Base-by-base conservation (phyloP, 2,888 invertebrate species). In the Dione vanillae region DNA sequence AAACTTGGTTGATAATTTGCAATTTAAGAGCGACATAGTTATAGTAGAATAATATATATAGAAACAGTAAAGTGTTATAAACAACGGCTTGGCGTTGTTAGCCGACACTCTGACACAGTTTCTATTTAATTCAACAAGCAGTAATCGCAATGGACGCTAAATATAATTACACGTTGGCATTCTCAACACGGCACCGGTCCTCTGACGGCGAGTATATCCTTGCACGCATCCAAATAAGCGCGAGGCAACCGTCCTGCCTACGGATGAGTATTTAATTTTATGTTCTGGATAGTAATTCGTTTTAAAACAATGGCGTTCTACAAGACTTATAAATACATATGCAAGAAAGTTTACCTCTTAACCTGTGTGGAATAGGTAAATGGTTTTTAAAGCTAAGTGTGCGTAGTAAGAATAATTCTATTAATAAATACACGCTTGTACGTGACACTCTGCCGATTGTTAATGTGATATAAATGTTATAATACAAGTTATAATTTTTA, bases 161-260 rank as follows among this genome's bases (percentile, higher is more conserved):
- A 89, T 87, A 88, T 90, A 89, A 88, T 85, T 85, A 83, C 78
- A 76, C 82, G 87, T 92, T 92, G 87, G 83, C 83, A 92, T 90
- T 87, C 90, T 77, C 75, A 71, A 73, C 83, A 80, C 84, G 82
- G 75, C 81, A 78, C 75, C 80, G 78, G 79, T 80, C 81, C 82
- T 80, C 83, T 80, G 82, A 80, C 85, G 83, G 78, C 82, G 80
- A 78, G 80, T 70, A 76, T 80, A 78, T 83, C 84, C 86, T 82
- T 80, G 77, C 81, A 80, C 85, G 91, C 91, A 92, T 91, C 87
- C 84, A 82, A 91, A 91, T 89, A 85, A 87, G 87, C 82, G 76
- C 74, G 79, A 77, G 80, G 79, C 82, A 81, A 84, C 83, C 81
- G 80, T 77, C 78, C 81, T 77, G 90, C 89, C 78, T 91, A 91